phyloP scores from a whole-genome alignment of 2,797 vertebrate genomes.

The Bothrops alternatus region DNA sequence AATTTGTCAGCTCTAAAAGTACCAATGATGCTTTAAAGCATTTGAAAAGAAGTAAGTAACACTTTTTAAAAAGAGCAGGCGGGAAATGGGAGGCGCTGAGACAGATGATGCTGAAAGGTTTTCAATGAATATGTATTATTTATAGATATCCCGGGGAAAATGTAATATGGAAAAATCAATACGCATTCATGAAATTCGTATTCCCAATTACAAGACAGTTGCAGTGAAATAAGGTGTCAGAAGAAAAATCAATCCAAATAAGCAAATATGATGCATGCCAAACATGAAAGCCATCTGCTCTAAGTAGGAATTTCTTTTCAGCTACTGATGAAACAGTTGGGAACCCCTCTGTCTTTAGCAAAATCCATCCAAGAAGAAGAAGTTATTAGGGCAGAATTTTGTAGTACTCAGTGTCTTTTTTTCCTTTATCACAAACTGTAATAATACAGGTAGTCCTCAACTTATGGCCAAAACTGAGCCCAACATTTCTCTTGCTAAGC shows the following conservation, averaged over 20 bases:
- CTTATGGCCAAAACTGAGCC: neutral
- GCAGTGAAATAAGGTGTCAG: conserved; percentile 2
- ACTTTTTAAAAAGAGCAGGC: neutral
- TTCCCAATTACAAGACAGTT: conserved; percentile 2
- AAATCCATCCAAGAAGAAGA: neutral
- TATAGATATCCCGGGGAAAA: neutral
- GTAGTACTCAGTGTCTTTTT: neutral
- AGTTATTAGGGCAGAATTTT: neutral
- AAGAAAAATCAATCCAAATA: conserved; percentile 9
- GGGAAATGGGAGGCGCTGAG: neutral
- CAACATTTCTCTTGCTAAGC: neutral
- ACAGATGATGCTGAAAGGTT: neutral
- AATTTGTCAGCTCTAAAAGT: neutral
- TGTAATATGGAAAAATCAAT: conserved; percentile 10
- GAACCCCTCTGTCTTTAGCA: neutral
- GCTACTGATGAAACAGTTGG: neutral
- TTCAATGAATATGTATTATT: conserved; percentile 24
- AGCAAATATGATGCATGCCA: neutral
- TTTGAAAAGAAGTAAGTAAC: neutral
- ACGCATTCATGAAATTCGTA: conserved; percentile 13
- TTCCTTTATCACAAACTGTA: neutral
- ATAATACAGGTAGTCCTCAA: neutral
- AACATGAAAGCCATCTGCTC: neutral
- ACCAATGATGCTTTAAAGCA: neutral
- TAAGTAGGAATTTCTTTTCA: neutral